Base-by-base conservation (phyloP, 2,888 invertebrate species). In the Drosophila putrida region DNA sequence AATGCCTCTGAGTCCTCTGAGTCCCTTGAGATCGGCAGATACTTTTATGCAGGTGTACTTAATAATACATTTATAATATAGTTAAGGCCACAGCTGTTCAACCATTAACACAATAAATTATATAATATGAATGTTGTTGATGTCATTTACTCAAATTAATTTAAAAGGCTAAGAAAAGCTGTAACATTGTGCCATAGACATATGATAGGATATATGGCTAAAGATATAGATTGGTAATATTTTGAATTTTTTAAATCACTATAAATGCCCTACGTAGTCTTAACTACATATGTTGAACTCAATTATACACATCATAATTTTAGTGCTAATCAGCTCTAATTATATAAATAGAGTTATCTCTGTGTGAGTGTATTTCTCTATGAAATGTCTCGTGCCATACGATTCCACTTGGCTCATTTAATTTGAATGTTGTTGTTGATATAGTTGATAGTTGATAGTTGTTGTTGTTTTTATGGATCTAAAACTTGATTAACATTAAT, bases 401-500 rank as follows among this genome's bases (percentile, higher is more conserved):
- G 58, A 50, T 59, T 70, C 46, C 50, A 25, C n/a, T 49, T 50
- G 64, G 13, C 36, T 44, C 51, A 46, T 43, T 68, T 76, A 61
- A 76, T 75, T 71, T 62, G 61, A 55, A 13, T 25, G 41, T 43
- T 25, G 20, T 9, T 47, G 13, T 47, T 57, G 51, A 43, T 50
- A 51, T 58, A 49, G 75, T 55, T 57, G 58, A 51, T 58, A 49
- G 75, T 55, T 57, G 58, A 33, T 55, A 50, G 44, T 38, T 60
- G 43, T 43, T 55, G 41, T 44, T 65, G 47, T 58, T 75, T 77
- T 77, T 80, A 71, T 78, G 79, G 89, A 73, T 78, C 89, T 72
- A 71, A 83, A 87, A 89, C 71, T 86, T 86, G 88, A 86, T 89
- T 85, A 86, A 84, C 85, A 80, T 86, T 86, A 89, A 86, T 86